These are phyloP conservation scores for Hyla sarda DNA, from an alignment of 2,113 vertebrate species.

Conservation along the genomic window DNA sequence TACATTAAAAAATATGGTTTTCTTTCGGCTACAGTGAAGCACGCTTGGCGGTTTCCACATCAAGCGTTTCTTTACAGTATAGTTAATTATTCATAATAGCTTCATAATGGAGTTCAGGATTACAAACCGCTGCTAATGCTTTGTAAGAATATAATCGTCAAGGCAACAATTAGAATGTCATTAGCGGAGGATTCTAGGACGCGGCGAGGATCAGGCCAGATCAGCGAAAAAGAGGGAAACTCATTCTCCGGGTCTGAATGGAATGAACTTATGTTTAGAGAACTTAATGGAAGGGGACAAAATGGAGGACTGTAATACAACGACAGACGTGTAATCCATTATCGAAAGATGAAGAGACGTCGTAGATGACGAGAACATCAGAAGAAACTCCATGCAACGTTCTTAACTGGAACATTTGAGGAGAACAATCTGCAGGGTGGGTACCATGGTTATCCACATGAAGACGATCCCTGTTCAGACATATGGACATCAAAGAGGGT, in stretches of 20 bases:
- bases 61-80: constrained; percentile 38
- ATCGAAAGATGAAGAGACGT: too few species aligned
- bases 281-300: background rate
- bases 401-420: too few species aligned
- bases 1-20: background rate
- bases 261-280: background rate
- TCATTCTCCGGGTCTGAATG: background rate
- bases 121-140: constrained; percentile 35
- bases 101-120: constrained; percentile 46
- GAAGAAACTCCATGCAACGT: too few species aligned
- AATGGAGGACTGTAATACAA: background rate
- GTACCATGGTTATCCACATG: too few species aligned
- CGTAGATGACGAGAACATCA: background rate
- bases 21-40: background rate
- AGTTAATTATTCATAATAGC: constrained; percentile 52
- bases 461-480: too few species aligned
- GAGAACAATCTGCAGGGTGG: too few species aligned
- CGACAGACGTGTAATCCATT: too few species aligned
- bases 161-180: constrained; percentile 43
- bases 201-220: background rate
- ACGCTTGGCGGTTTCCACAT: background rate
- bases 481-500: too few species aligned
- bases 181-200: constrained; percentile 3
- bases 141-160: constrained; percentile 36
- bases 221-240: constrained; percentile 12